Percentiles rank a stretch among this genome's conserved stretches.
Conservation (phyloP, 2,888 invertebrate species). For the Auanema freiburgensis region DNA sequence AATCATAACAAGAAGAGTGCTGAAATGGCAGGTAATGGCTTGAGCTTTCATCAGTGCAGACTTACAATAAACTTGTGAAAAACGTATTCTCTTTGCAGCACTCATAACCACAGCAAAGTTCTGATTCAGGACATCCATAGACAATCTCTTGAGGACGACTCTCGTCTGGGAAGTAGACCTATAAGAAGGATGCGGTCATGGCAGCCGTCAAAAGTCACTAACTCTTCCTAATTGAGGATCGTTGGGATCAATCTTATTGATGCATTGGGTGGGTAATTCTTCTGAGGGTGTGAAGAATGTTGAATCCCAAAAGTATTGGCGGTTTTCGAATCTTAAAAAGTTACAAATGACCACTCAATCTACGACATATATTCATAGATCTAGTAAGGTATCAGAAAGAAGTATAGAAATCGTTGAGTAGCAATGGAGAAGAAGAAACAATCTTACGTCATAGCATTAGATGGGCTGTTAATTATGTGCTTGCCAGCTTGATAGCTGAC, state of each 20-base stretch:
- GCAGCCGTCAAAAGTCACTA: not conserved
- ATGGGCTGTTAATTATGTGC: slow-evolving; percentile 32
- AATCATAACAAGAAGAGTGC: slow-evolving; percentile 34
- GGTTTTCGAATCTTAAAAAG: slow-evolving; percentile 30
- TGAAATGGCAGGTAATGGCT: slow-evolving; percentile 18
- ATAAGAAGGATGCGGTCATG: not conserved
- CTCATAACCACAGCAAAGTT: slow-evolving; percentile 37
- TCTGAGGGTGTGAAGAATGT: slow-evolving; percentile 25
- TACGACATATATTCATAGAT: too few species aligned
- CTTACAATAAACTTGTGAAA: slow-evolving; percentile 42
- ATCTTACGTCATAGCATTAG: slow-evolving; percentile 30
- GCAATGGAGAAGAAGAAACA: too few species aligned
- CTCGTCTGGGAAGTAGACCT: slow-evolving; percentile 34
- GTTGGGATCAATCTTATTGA: slow-evolving; percentile 38
- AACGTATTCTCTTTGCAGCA: slow-evolving; percentile 33
- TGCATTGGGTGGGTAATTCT: slow-evolving; percentile 30
- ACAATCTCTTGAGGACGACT: slow-evolving; percentile 34
- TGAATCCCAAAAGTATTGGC: slow-evolving; percentile 37
- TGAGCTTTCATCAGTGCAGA: not conserved
- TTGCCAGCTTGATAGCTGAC: slow-evolving; percentile 33
- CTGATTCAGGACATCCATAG: slow-evolving; percentile 31
- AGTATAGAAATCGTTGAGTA: too few species aligned
- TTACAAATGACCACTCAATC: not conserved
- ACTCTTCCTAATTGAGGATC: slow-evolving; percentile 40
- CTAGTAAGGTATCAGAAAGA: too few species aligned